Conservation (phyloP, 1,140 invertebrate genomes). For the Pseudomyrmex concolor region DNA sequence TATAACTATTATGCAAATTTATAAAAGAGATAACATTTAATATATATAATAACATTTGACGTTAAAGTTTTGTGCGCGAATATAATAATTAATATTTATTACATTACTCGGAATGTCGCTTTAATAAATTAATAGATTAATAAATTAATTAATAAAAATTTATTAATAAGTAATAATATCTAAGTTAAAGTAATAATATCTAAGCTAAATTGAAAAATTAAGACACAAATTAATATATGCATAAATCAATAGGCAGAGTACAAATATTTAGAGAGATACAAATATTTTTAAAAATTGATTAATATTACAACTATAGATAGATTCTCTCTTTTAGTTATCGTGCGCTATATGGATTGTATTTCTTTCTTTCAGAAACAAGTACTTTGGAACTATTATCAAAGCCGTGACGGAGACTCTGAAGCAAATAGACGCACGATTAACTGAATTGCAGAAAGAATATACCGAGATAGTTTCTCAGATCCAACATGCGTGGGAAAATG, state of each 20-base stretch:
- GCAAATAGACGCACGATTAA: constrained; percentile 69
- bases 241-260: not conserved
- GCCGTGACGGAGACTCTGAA: constrained; percentile 83
- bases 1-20: constrained; percentile 9
- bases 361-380: constrained; percentile 80
- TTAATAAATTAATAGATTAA: not conserved
- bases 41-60: no score
- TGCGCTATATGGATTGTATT: not conserved
- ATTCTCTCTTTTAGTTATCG: not conserved
- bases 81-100: constrained; percentile 2
- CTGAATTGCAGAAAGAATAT: constrained; percentile 83
- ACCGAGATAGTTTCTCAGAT: constrained; percentile 84
- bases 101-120: not conserved
- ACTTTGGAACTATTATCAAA: constrained; percentile 81
- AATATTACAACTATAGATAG: not conserved
- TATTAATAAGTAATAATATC: no score
- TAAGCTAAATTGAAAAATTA: no score
- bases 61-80: not conserved
- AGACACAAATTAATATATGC: no score
- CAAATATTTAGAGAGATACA: no score
- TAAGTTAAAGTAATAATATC: no score
- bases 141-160: not conserved
- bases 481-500: constrained; percentile 75
- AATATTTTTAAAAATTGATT: constrained; percentile 7
- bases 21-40: not conserved